Evolutionary conservation across 2,797 vertebrate species (phyloP).

Genomic region (Coregonus sp.): DNA sequence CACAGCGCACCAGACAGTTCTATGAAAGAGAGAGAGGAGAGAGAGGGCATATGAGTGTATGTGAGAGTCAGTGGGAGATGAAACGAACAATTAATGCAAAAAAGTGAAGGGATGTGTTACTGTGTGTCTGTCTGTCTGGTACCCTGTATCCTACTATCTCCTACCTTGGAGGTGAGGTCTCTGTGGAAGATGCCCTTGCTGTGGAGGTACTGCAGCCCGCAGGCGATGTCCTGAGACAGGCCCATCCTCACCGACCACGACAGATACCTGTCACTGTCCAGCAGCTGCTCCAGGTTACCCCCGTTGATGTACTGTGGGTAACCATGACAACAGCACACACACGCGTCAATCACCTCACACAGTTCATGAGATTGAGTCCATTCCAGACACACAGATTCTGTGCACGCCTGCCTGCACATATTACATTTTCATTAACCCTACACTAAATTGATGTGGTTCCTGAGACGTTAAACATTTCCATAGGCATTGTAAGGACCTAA

Average conservation of each 20-base stretch:
- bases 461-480: background rate
- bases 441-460: background rate
- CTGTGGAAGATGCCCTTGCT: slow-evolving; percentile 87
- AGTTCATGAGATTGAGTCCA: background rate
- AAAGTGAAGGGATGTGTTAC: background rate
- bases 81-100: too few relatives aligned
- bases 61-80: too few relatives aligned
- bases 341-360: background rate
- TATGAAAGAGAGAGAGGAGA: slow-evolving; percentile 39
- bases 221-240: slow-evolving; percentile 83
- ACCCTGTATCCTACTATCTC: background rate
- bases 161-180: slow-evolving; percentile 87
- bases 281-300: slow-evolving; percentile 85
- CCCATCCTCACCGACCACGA: slow-evolving; percentile 79
- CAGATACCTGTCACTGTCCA: slow-evolving; percentile 80
- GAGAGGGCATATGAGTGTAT: background rate
- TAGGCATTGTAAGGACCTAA: background rate
- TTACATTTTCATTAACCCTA: background rate
- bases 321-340: slow-evolving; percentile 12
- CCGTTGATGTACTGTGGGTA: slow-evolving; percentile 82
- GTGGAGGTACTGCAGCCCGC: slow-evolving; percentile 83
- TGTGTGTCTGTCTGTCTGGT: background rate
- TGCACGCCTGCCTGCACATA: background rate
- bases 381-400: background rate
- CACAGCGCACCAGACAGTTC: slow-evolving; percentile 85